Evolutionary conservation across 2,113 vertebrate genomes (phyloP), one percentile per base, ranked within the genome.

Genomic region (Alosa alosa): DNA sequence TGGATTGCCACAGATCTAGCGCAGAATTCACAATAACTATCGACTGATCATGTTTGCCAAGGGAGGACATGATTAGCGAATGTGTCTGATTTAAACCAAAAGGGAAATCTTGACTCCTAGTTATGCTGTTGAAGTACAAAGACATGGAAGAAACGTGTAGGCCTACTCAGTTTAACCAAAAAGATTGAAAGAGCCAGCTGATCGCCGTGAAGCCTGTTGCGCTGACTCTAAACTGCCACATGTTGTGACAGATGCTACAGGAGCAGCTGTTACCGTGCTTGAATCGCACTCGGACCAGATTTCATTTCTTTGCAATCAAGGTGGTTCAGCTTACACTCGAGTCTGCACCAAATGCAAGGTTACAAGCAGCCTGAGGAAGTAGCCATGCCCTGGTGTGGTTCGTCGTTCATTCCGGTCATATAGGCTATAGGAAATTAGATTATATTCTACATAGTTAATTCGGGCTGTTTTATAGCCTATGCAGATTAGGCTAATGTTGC

Each of bases 121-220:
- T n/a, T 31, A 6, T 31, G 64, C 64, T 9, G 8, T 31, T 31
- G 64, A 25, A 68, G 64, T 20, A 57, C 15, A 57, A 22, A 64
- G 20, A n/a, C n/a, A 64, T 64, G 60, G 22, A 64, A 25, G 72
- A 17, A 78, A 39, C 36, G 31, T 1, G 72, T 36, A 31, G 31
- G 31, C 31, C 31, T 31, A 3, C 31, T 75, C 25, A 31, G 31
- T 13, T 11, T 41, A 9, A 78, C 31, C 72, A 64, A 64, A 17
- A 78, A 39, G 72, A 78, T 78, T 78, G 72, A 78, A 78, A 36
- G 72, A 78, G 72, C 31, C 72, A 78, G 72, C 72, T 78, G 72
- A 78, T 39, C 25, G 31, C 31, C 11, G 1, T 41, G 72, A 31
- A 78, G 13, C 11, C 72, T 36, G 72, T 78, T 11, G 11, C 13